These are phyloP conservation scores for Phataginus tetradactyla DNA, from an alignment of 2,797 vertebrate species.

Conservation along the genomic window DNA sequence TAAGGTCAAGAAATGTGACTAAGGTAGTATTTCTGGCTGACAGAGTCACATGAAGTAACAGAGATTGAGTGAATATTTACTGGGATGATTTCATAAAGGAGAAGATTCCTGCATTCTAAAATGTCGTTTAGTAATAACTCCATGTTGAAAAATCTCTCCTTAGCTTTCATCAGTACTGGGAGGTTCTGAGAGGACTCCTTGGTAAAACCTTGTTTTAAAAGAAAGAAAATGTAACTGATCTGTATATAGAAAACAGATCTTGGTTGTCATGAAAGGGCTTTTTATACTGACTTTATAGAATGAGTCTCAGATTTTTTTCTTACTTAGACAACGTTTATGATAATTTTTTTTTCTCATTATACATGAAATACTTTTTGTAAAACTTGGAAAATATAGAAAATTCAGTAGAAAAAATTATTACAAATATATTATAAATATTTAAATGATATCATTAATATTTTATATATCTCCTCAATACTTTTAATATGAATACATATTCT, in stretches of 20 bases:
- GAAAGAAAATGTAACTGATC: slow-evolving; percentile 32
- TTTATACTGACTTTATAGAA: neutral
- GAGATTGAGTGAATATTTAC: slow-evolving; percentile 23
- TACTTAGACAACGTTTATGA: slow-evolving; percentile 34
- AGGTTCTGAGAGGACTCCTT: neutral
- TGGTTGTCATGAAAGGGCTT: neutral
- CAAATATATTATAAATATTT: neutral
- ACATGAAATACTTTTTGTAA: neutral
- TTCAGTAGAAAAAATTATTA: neutral
- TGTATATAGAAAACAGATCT: neutral
- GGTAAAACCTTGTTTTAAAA: slow-evolving; percentile 9
- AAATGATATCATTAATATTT: neutral
- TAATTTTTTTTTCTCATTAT: neutral
- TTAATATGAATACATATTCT: neutral
- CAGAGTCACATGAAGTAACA: neutral
- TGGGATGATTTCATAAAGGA: slow-evolving; percentile 3
- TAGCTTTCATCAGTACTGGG: neutral
- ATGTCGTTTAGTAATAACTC: slow-evolving; percentile 22
- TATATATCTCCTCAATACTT: neutral
- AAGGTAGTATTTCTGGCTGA: slow-evolving; percentile 12
- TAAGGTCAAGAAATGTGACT: slow-evolving; percentile 29
- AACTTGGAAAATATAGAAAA: slow-evolving; percentile 22
- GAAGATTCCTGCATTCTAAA: neutral
- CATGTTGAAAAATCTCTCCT: slow-evolving; percentile 28
- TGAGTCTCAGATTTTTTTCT: neutral